Conservation (phyloP, 2,797 vertebrate species). For the Pachyuromys duprasi region DNA sequence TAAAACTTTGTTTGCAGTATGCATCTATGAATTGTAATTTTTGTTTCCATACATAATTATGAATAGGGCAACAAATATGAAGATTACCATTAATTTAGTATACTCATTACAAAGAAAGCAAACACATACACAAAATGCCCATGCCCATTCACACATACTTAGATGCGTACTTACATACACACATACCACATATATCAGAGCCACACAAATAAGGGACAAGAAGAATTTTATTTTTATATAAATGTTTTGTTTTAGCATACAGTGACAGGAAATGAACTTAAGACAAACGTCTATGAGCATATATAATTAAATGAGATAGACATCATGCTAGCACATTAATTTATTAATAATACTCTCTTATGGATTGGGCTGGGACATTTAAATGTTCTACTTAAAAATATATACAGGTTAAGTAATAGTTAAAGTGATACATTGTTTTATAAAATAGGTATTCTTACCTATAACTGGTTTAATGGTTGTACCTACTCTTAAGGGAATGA, state of each 20-base stretch:
- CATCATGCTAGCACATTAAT: conserved; percentile 28
- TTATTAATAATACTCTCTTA: neutral
- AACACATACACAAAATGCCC: neutral
- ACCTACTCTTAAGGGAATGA: conserved; percentile 56
- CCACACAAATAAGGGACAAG: neutral
- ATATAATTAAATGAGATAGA: neutral
- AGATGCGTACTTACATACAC: neutral
- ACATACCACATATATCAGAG: neutral
- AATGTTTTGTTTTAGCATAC: neutral
- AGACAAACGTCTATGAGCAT: neutral
- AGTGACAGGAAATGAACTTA: neutral
- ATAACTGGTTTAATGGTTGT: conserved; percentile 68
- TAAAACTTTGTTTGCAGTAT: conserved; percentile 64
- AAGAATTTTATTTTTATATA: conserved; percentile 25
- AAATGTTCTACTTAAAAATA: conserved; percentile 33
- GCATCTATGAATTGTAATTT: conserved; percentile 63
- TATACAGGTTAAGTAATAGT: conserved; percentile 48
- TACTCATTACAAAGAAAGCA: conserved; percentile 61
- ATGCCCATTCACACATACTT: neutral
- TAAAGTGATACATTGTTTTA: conserved; percentile 59
- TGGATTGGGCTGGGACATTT: neutral
- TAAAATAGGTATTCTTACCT: conserved; percentile 56
- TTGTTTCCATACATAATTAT: conserved; percentile 65
- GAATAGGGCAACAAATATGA: conserved; percentile 64
- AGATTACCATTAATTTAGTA: conserved; percentile 68